Base-by-base conservation (phyloP, 2,797 vertebrate genomes). In the Eulemur albifrons region DNA sequence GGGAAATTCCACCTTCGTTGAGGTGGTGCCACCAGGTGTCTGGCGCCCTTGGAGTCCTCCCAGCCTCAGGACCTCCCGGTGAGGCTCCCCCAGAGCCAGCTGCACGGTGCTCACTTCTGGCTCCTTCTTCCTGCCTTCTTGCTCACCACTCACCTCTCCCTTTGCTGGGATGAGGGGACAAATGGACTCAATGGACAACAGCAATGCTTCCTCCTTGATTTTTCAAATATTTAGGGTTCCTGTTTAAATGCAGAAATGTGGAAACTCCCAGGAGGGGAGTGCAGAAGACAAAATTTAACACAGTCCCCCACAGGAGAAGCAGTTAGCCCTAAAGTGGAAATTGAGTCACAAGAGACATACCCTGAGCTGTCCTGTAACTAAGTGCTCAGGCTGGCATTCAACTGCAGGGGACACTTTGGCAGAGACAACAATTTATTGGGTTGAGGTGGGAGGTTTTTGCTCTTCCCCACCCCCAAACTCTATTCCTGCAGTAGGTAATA, bases 1-100 rank as follows among this genome's bases (percentile, higher is more conserved):
- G 4, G 88, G 76, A 96, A 95, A 97, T 92, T 82, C 95, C 91
- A 84, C 96, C 95, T 97, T 97, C 87, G 69, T 93, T 96, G 82
- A 72, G 35, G 73, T 73, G 50, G 3, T 40, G 48, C 50, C 17
- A n/a, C 61, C 1, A 25, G 40, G 54, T 27, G 23, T 84, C 52
- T 50, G 20, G 21, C 30, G 63, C n/a, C 30, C 21, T 86, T 45
- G 84, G 89, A n/a, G 54, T 65, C 65, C 40, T 85, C n/a, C 54
- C 52, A 32, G 35, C 4, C n/a, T 20, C 50, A 25, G 23, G 32
- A 50, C 86, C 93, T 76, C 45, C 73, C 72, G 23, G 2, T 38
- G 14, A 23, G 86, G 0, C 21, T 15, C 12, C 50, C 21, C 15
- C 0, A 4, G 32, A 70, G 35, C 30, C 50, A 18, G 30, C 43